Evolutionary conservation across 2,888 invertebrate genomes (phyloP).

Genomic region (Apodemia mormo): DNA sequence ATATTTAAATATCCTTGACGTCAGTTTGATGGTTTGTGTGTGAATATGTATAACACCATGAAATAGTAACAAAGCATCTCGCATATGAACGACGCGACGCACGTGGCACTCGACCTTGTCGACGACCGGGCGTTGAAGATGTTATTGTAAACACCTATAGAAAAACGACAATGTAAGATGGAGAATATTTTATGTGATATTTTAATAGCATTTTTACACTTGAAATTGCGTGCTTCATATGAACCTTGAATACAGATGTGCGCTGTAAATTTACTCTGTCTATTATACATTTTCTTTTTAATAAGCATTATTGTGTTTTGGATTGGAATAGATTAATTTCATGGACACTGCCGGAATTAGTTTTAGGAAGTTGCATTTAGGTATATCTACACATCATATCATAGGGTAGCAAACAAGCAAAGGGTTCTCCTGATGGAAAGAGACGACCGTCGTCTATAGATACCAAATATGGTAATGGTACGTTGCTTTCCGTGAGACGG

Average conservation of each 20-base stretch:
- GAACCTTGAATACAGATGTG: slow-evolving; percentile 12
- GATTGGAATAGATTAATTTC: no score
- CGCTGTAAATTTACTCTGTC: neutral
- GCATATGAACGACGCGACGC: slow-evolving; percentile 48
- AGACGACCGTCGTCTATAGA: no score
- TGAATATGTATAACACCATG: slow-evolving; percentile 35
- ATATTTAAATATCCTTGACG: slow-evolving; percentile 31
- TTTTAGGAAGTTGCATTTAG: no score
- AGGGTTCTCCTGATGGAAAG: no score
- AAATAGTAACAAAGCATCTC: slow-evolving; percentile 35
- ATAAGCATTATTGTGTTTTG: neutral
- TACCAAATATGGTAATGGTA: no score
- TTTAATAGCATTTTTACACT: slow-evolving; percentile 17
- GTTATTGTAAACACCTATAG: slow-evolving; percentile 40
- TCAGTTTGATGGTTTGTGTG: slow-evolving; percentile 31
- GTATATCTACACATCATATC: no score
- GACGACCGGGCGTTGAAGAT: slow-evolving; percentile 35
- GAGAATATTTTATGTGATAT: slow-evolving; percentile 19
- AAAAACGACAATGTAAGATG: slow-evolving; percentile 25
- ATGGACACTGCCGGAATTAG: no score
- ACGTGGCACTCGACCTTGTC: slow-evolving; percentile 48
- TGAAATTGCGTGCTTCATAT: slow-evolving; percentile 5
- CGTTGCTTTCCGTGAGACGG: no score
- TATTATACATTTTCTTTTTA: neutral
- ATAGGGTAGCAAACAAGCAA: no score